These are phyloP conservation scores for Lacerta bilineata DNA, from an alignment of 2,797 vertebrate genomes.

Conservation along the genomic window DNA sequence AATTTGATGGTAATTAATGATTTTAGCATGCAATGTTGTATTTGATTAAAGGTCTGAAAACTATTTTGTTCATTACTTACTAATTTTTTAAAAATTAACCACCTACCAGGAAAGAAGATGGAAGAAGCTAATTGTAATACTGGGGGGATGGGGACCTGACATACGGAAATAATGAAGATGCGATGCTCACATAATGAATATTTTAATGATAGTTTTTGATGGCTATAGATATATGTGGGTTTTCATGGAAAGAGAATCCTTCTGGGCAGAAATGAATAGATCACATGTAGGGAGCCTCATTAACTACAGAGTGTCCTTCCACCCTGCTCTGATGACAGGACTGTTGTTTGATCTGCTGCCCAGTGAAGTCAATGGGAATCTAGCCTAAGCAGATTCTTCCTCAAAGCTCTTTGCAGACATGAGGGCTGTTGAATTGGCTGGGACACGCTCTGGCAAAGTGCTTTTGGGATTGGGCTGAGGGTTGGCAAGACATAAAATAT, in stretches of 20 bases:
- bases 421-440: constrained; percentile 16
- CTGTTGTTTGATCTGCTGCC: constrained; percentile 25
- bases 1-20: constrained; percentile 54
- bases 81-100: constrained; percentile 43
- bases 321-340: constrained; percentile 9
- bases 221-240: neutral
- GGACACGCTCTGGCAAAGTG: constrained; percentile 20
- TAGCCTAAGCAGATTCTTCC: constrained; percentile 20
- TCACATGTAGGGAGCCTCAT: constrained; percentile 32
- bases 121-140: constrained; percentile 67
- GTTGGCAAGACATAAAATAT: constrained; percentile 20
- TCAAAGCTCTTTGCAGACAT: constrained; percentile 12
- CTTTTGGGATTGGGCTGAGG: constrained; percentile 23
- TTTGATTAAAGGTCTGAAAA: constrained; percentile 68
- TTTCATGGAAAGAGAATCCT: neutral
- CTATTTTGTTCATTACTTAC: constrained; percentile 67
- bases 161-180: constrained; percentile 65
- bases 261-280: constrained; percentile 22
- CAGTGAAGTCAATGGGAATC: constrained; percentile 21
- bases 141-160: constrained; percentile 2
- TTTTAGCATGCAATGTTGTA: constrained; percentile 52
- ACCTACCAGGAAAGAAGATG: constrained; percentile 63
- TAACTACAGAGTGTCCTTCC: constrained; percentile 15
- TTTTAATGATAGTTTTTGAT: constrained; percentile 33
- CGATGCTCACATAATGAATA: constrained; percentile 45